Conservation (phyloP, 2,113 vertebrate genomes). For the Arenaria interpres region DNA sequence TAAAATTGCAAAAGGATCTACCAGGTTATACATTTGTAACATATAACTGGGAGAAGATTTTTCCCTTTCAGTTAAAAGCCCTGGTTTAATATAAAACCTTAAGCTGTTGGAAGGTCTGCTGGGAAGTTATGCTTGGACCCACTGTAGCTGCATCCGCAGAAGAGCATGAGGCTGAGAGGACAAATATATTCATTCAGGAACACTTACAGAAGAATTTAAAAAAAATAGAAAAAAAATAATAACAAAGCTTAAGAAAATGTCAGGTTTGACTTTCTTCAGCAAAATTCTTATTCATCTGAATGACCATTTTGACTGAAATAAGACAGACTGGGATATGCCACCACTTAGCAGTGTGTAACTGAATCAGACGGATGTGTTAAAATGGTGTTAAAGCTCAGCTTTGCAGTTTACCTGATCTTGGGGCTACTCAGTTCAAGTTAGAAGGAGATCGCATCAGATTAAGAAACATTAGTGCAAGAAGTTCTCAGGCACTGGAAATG, state of each 20-base stretch:
- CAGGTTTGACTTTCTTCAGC: background rate
- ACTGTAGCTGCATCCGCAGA: background rate
- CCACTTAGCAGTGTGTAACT: background rate
- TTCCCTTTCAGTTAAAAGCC: background rate
- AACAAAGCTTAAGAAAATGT: background rate
- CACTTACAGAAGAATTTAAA: background rate
- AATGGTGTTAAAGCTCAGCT: background rate
- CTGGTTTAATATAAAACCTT: background rate
- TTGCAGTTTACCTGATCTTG: background rate
- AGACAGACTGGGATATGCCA: background rate
- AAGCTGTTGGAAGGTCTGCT: background rate
- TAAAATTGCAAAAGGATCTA: background rate
- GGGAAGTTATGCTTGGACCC: background rate
- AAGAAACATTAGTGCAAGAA: background rate
- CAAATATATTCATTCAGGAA: background rate
- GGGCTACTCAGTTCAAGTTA: background rate
- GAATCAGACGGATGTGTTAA: background rate
- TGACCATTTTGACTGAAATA: background rate
- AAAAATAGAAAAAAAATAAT: background rate
- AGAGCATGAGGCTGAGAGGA: background rate
- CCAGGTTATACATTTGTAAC: background rate
- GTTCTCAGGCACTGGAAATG: background rate
- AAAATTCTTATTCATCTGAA: background rate
- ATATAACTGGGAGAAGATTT: background rate
- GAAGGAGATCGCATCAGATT: background rate